Percentiles rank a stretch among this genome's conserved stretches.
These are phyloP conservation scores for Ichneumon xanthorius DNA, from an alignment of 2,888 invertebrate genomes.

Conservation along the genomic window DNA sequence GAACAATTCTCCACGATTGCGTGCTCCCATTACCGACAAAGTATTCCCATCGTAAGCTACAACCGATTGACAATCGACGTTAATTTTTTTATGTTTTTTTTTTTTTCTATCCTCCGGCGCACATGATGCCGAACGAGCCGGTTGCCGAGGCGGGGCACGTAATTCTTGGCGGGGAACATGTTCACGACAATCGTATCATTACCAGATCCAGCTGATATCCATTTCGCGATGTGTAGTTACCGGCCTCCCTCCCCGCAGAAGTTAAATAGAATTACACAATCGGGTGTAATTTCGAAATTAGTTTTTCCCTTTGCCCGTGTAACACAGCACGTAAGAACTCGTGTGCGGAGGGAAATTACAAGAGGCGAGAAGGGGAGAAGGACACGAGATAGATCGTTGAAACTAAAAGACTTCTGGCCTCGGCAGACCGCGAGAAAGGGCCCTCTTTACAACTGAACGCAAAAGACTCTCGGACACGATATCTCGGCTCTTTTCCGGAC, in stretches of 20 bases:
- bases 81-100: background rate
- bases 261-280: constrained; percentile 28
- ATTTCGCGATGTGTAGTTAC: constrained; percentile 3
- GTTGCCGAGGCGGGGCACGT: background rate
- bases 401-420: constrained; percentile 24
- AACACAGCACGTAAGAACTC: constrained; percentile 16
- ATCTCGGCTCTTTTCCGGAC: constrained; percentile 27
- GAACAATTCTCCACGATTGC: constrained; percentile 1
- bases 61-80: background rate
- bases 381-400: background rate
- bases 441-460: background rate
- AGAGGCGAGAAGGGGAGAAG: background rate
- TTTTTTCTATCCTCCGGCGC: constrained; percentile 6
- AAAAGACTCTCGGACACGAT: constrained; percentile 51
- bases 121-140: background rate
- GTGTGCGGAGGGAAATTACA: constrained; percentile 30
- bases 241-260: background rate
- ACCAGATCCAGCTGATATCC: constrained; percentile 8
- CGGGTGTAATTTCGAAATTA: constrained; percentile 19
- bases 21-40: constrained; percentile 18
- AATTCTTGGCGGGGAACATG: background rate
- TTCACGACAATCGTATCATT: constrained; percentile 24
- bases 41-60: background rate
- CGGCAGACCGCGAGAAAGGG: constrained; percentile 22
- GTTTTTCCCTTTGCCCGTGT: background rate